A percentile compares a stretch with the other conserved stretches of the same genome.
Conservation (phyloP, 2,888 invertebrate species). For the Limenitis camilla region DNA sequence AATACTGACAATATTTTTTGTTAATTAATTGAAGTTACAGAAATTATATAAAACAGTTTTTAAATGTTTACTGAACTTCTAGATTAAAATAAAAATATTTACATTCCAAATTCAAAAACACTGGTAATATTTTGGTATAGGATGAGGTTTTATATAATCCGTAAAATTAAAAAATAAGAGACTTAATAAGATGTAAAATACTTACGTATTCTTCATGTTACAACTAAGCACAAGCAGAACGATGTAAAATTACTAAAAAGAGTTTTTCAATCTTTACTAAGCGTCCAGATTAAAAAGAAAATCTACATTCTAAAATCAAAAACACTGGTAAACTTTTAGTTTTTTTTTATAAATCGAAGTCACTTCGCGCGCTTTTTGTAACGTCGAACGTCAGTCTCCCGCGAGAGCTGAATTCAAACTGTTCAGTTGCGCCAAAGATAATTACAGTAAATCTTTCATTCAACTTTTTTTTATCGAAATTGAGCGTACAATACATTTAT, state of each 20-base stretch:
- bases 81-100: too few relatives aligned
- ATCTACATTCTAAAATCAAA: conserved; percentile 32
- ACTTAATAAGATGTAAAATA: conserved; percentile 31
- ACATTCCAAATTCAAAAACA: too few relatives aligned
- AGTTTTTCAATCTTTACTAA: conserved; percentile 8
- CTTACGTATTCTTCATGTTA: conserved; percentile 45
- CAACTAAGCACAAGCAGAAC: conserved; percentile 34
- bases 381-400: conserved; percentile 35
- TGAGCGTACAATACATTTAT: too few relatives aligned
- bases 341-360: conserved; percentile 26
- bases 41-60: too few relatives aligned
- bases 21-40: too few relatives aligned
- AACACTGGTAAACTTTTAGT: conserved; percentile 26
- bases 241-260: conserved; percentile 26
- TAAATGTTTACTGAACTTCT: too few relatives aligned
- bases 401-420: conserved; percentile 40
- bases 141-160: background rate
- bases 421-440: conserved; percentile 7
- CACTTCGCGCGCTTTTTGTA: conserved; percentile 42
- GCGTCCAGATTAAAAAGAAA: conserved; percentile 15
- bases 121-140: too few relatives aligned
- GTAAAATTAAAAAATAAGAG: background rate
- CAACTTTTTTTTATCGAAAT: too few relatives aligned
- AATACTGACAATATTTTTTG: too few relatives aligned
- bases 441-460: too few relatives aligned